These are phyloP conservation scores for Mustela erminea DNA, from an alignment of 2,797 vertebrate genomes.

Conservation along the genomic window DNA sequence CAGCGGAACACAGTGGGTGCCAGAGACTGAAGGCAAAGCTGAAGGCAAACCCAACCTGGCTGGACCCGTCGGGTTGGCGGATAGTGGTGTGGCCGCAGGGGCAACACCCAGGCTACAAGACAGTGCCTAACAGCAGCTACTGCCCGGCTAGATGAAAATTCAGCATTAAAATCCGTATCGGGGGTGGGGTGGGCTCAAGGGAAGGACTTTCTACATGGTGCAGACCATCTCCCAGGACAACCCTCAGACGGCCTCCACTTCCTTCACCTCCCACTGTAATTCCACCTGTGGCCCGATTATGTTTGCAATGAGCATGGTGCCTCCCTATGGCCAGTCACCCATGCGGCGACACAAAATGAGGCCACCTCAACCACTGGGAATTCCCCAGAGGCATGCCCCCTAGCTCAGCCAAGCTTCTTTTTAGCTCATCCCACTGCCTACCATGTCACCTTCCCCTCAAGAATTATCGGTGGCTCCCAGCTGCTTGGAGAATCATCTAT, in stretches of 20 bases:
- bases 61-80: not conserved
- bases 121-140: constrained; percentile 36
- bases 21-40: constrained; percentile 14
- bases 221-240: not conserved
- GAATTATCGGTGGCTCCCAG: not conserved
- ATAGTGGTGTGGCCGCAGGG: not conserved
- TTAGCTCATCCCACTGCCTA: not conserved
- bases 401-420: not conserved
- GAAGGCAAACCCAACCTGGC: constrained; percentile 7
- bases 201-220: not conserved
- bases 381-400: not conserved
- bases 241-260: not conserved
- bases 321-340: not conserved
- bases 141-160: constrained; percentile 15
- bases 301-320: not conserved
- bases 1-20: not conserved
- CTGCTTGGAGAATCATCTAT: not conserved
- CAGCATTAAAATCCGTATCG: not conserved
- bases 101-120: constrained; percentile 37
- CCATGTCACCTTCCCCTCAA: not conserved
- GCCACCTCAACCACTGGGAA: not conserved
- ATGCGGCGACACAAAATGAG: not conserved
- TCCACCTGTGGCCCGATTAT: accelerated
- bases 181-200: not conserved
- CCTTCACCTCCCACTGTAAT: too few species aligned